Base-by-base conservation (phyloP, 64 coral and sea anemone genomes). In the Montipora foliosa region DNA sequence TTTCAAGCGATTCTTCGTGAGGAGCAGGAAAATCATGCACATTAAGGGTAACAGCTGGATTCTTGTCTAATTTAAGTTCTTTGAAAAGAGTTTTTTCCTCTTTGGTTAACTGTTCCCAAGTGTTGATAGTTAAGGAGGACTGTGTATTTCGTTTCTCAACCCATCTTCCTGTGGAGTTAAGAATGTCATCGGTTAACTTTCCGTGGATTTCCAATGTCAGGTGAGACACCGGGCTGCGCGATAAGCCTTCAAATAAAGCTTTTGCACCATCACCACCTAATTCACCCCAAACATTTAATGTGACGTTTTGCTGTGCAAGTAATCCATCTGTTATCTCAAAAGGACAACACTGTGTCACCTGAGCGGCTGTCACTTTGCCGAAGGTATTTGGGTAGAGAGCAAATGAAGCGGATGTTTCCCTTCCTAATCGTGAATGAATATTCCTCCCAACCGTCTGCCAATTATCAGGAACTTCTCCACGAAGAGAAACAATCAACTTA, bases 81-180 rank as follows among this genome's bases (percentile, higher is more conserved):
- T 84, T 0, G 17, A 48, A 37, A 9, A 47, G 10, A 13, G 16
- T 70, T 49, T 49, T 49, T 8, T 0, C 15, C 11, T 47, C 8
- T 46, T 4, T 46, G 13, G 60, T 47, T 16, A 83, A 14, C 16
- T 67, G 21, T 8, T 61, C 81, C 58, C 58, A 67, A 17, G 59
- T 48, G 11, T 67, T 67, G 11, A 83, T 67, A 5, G 22, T 66
- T 3, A 83, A 1, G 0, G 25, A 8, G 37, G 80, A 47, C 24
- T 67, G 58, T 37, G 29, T 24, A 1, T 47, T 15, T 66, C 25
- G 25, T 25, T 25, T 25, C 1, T 25, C 25, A 25, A 25, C 25
- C 25, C 25, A 25, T 25, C 25, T 25, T 0, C 1, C 25, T 0
- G 25, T 25, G 25, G 0, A 0, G 0, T 25, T 25, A 1, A 25